Percentiles rank a stretch among this genome's conserved stretches.
phyloP scores from a whole-genome alignment of 2,888 invertebrate genomes.

The Aporophyla nigra region DNA sequence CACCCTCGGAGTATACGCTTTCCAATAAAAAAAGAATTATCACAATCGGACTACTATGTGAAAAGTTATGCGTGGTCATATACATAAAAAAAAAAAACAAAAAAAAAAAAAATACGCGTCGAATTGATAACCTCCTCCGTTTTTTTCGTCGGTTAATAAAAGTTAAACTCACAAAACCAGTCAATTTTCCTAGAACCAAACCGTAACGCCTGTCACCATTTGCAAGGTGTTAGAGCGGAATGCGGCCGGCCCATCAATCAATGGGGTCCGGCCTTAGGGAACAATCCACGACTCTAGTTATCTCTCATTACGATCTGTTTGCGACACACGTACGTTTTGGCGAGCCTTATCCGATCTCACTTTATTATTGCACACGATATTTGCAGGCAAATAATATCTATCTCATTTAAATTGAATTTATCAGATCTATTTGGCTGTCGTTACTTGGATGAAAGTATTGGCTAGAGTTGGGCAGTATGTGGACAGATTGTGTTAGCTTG shows the following conservation, averaged over 20 bases:
- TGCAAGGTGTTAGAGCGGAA: slow-evolving; percentile 45
- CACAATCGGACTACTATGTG: no score
- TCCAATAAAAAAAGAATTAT: no score
- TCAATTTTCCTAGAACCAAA: slow-evolving; percentile 3
- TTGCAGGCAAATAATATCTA: slow-evolving; percentile 44
- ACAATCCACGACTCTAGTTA: slow-evolving; percentile 57
- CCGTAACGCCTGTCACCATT: slow-evolving; percentile 15
- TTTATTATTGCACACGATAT: slow-evolving; percentile 58
- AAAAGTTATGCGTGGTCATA: no score
- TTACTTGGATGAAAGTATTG: slow-evolving; percentile 20
- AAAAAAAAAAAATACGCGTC: no score
- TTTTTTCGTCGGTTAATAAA: no score
- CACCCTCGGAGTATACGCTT: no score
- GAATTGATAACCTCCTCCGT: no score
- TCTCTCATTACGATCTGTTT: slow-evolving; percentile 60
- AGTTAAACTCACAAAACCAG: no score
- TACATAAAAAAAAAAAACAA: no score
- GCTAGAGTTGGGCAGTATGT: neutral
- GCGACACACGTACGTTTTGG: slow-evolving; percentile 62
- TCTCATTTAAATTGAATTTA: slow-evolving; percentile 58
- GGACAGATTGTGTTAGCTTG: neutral
- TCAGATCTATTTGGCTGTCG: slow-evolving; percentile 33
- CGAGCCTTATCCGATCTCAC: slow-evolving; percentile 62
- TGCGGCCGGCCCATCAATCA: slow-evolving; percentile 51
- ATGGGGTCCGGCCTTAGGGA: slow-evolving; percentile 51